Conservation (phyloP, 2,797 vertebrate genomes). For the Nyctalus aviator region DNA sequence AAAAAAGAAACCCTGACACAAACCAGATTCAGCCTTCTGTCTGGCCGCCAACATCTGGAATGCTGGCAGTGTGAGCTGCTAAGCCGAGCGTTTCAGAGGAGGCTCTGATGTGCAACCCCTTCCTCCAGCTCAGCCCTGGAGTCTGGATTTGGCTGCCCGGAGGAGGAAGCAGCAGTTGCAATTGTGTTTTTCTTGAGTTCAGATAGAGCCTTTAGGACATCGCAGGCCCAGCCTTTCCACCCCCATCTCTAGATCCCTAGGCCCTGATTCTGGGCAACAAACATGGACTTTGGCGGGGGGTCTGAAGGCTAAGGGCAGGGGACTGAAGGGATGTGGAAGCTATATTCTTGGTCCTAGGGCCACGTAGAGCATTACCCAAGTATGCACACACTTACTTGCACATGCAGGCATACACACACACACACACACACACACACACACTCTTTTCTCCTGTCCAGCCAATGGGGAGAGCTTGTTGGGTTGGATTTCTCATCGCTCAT, state of each 20-base stretch:
- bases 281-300: not conserved
- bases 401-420: not conserved
- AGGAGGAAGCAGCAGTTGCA: not conserved
- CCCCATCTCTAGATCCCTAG: not conserved
- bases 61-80: conserved; percentile 83
- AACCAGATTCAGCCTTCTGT: conserved; percentile 85
- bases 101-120: conserved; percentile 42
- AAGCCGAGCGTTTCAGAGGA: conserved; percentile 73
- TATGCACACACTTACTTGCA: not conserved
- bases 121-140: conserved; percentile 37
- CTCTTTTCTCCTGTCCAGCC: not conserved
- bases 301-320: not conserved
- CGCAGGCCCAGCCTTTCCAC: not conserved
- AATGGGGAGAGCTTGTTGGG: conserved; percentile 48
- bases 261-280: not conserved
- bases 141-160: not conserved
- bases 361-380: not conserved
- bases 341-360: conserved; percentile 15
- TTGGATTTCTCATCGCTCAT: conserved; percentile 58
- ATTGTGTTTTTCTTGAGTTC: conserved; percentile 3
- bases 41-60: conserved; percentile 88
- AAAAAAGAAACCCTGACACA: conserved; percentile 68
- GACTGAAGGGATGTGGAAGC: not conserved
- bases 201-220: conserved; percentile 63
- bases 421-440: not conserved